Evolutionary conservation across 2,888 invertebrate species (phyloP), one percentile per base, ranked within the genome.

Genomic region (Pantelozetes paolii): DNA sequence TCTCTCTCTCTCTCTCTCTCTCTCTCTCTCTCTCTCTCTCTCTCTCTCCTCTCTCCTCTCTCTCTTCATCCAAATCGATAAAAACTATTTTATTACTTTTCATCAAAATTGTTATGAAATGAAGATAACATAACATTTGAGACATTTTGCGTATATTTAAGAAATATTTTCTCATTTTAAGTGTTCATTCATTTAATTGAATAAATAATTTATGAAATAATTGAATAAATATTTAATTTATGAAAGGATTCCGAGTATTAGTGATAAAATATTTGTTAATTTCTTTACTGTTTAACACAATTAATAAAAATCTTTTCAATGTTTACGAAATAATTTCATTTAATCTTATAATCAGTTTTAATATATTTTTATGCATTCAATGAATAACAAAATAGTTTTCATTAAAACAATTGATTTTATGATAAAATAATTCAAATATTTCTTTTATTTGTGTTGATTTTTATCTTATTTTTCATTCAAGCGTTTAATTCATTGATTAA

Each of bases 51-150:
- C 5, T n/a, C 5, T n/a, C 18, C 18, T 11, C 20, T 50, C 20
- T 5, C 20, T n/a, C 15, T 11, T 5, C 18, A 8, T 54, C 26
- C 23, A 9, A 57, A 57, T 57, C 57, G 57, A 57, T 57, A 57
- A 57, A 57, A 57, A 57, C 57, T 57, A 57, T 57, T 57, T 26
- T 28, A 57, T 57, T 57, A 57, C 57, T 57, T 57, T 57, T 57
- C 57, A 57, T 57, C 23, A 57, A 57, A 28, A 28, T 57, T 57
- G 11, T 57, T 28, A 30, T 28, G 57, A 57, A 57, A 57, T 57
- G 28, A 28, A 28, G 28, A 28, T 57, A n/a, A n/a, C n/a, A n/a
- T n/a, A n/a, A 57, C 57, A 28, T 57, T 57, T 57, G 28, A 57
- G 57, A 30, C n/a, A 28, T 57, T 57, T 57, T 28, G 28, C 20